Evolutionary conservation across 2,888 invertebrate species (phyloP), one percentile per base, ranked within the genome.

Genomic region (Malthinus flaveolus): DNA sequence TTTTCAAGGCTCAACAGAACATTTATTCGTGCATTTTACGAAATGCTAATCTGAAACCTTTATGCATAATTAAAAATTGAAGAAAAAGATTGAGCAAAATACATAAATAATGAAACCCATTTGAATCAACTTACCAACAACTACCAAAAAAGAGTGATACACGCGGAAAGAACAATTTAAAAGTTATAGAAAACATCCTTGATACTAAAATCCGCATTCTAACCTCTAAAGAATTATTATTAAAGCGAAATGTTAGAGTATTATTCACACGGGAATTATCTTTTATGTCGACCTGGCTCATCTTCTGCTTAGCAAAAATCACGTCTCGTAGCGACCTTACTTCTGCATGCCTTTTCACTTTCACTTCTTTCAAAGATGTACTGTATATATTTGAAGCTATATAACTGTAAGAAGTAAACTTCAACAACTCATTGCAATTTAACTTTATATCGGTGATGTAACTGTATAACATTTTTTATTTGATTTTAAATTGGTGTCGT

Each of bases 251-350:
- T 45, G 50, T 12, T 48, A 55, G 39, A 44, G 15, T 36, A 39
- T 36, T 46, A 65, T 66, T 68, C 68, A 66, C 68, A 68, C 68
- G 66, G 68, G 68, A 68, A 68, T 64, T 53, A 62, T 50, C 32
- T 46, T 49, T 44, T 50, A 46, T 33, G 35, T 42, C 36, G 35
- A 54, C 44, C 48, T 32, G 57, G 51, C 59, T 66, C 66, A 57
- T 63, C 62, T 62, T 62, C 62, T 65, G 59, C 58, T 54, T 61
- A 64, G 62, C 65, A 65, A 60, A 64, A 65, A 59, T 58, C 65
- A 64, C 65, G 67, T 65, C 58, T 64, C 5, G 59, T 37, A 57
- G 53, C 56, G 65, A 65, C 66, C 66, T 66, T 64, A 65, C 62
- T 52, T 64, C 52, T 63, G 58, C 54, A 42, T 42, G 39, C 39